Base-by-base conservation (phyloP, 2,888 invertebrate genomes). In the Ectobius pallidus region DNA sequence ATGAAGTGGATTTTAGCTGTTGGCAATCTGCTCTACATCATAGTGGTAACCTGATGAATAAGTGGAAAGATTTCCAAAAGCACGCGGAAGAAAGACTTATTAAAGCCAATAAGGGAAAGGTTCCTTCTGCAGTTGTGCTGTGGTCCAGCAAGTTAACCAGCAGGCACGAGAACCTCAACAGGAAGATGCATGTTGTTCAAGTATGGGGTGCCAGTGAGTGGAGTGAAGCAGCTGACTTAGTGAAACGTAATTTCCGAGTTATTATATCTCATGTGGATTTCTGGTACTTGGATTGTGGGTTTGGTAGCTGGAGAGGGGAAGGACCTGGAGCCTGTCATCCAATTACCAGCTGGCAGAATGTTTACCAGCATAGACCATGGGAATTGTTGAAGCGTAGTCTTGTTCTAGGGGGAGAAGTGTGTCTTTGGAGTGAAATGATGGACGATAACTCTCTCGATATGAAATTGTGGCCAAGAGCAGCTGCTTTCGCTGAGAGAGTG, bases 191-290 rank as follows among this genome's bases (percentile, higher is more conserved):
- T 78, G 90, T 91, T 32, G 88, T 93, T 22, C 93, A 94, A 80
- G 88, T 91, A 65, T 94, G 94, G 94, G 93, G 94, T 46, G 90
- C 91, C 0, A 92, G 92, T 77, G 89, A 89, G 58, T 94, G 94
- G 92, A 88, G 91, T 1, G 92, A 93, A 80, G 93, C 94, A 18
- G 87, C 89, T 14, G 78, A 78, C 39, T 77, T 81, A 7, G 77
- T 81, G 22, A 73, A 78, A 46, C 76, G 79, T 42, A 79, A 80
- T 6, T 81, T 78, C 77, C 77, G 78, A 18, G 75, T 81, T 14
- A 80, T 82, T 58, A 78, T 81, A 70, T 80, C 80, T 14, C 81
- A 81, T 74, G 78, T 79, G 55, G 81, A 82, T 75, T 79, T 79
- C n/a, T 80, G 79, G 80, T 80, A 79, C 68, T 74, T 81, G 25